phyloP scores from a whole-genome alignment of 2,888 invertebrate species.

The Cantharis rustica region DNA sequence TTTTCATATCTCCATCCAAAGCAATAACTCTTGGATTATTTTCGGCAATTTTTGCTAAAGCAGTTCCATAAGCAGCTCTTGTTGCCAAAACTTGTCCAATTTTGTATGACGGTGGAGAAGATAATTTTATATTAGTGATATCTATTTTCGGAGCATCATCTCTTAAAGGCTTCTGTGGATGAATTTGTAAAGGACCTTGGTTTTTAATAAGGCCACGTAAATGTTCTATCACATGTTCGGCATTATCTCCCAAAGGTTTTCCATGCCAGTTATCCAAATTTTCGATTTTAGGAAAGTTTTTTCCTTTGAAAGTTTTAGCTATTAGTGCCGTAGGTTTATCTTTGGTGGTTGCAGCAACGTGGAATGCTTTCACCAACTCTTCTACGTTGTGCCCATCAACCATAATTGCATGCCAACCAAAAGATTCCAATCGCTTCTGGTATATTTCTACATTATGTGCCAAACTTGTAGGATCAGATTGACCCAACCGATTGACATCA shows the following conservation, averaged over 20 bases:
- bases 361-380: slow-evolving; percentile 87
- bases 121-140: slow-evolving; percentile 72
- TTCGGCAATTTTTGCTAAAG: slow-evolving; percentile 83
- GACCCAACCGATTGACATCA: slow-evolving; percentile 96
- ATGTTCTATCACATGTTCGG: slow-evolving; percentile 71
- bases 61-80: slow-evolving; percentile 92
- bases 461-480: slow-evolving; percentile 93
- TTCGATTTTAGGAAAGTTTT: slow-evolving; percentile 86
- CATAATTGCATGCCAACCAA: slow-evolving; percentile 88
- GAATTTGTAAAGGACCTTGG: slow-evolving; percentile 64
- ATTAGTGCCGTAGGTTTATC: slow-evolving; percentile 91
- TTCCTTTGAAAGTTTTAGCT: slow-evolving; percentile 96
- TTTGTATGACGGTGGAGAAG: slow-evolving; percentile 83
- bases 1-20: slow-evolving; percentile 97
- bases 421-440: slow-evolving; percentile 82
- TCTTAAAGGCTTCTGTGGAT: slow-evolving; percentile 66
- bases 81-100: slow-evolving; percentile 82
- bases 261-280: slow-evolving; percentile 98
- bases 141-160: slow-evolving; percentile 75
- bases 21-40: slow-evolving; percentile 84
- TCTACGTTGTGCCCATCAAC: slow-evolving; percentile 97
- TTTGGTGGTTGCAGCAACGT: slow-evolving; percentile 73
- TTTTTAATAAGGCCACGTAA: slow-evolving; percentile 71
- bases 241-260: slow-evolving; percentile 87
- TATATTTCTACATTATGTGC: slow-evolving; percentile 91